These are phyloP conservation scores for Thysanoteuthis rhombus DNA, from an alignment of 2,888 invertebrate species.

Conservation along the genomic window DNA sequence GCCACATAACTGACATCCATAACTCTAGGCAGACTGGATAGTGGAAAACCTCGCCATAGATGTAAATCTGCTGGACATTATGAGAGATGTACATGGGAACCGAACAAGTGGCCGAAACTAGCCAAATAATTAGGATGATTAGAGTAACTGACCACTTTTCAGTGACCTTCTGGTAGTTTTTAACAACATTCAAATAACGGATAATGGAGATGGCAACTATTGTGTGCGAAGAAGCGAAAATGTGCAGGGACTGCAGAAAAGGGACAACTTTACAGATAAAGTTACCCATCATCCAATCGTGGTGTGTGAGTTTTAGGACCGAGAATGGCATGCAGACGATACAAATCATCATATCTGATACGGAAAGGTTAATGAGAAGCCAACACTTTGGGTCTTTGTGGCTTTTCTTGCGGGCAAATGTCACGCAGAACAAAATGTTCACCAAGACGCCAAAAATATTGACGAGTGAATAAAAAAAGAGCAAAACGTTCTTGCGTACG, in stretches of 20 bases:
- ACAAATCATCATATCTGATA: slow-evolving; percentile 59
- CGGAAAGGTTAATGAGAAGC: slow-evolving; percentile 53
- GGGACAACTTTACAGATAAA: slow-evolving; percentile 44
- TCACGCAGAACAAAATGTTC: background rate
- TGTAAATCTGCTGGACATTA: slow-evolving; percentile 52
- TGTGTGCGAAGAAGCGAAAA: slow-evolving; percentile 61
- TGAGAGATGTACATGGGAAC: slow-evolving; percentile 58
- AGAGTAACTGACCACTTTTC: slow-evolving; percentile 37
- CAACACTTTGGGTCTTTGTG: background rate
- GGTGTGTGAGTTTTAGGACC: slow-evolving; percentile 52
- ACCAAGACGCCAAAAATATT: background rate
- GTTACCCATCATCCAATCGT: slow-evolving; percentile 55
- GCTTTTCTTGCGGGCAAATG: background rate
- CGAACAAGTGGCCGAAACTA: slow-evolving; percentile 49
- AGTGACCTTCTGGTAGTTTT: slow-evolving; percentile 33
- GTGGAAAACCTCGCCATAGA: slow-evolving; percentile 54
- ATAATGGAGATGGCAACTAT: slow-evolving; percentile 60
- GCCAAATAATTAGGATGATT: slow-evolving; percentile 52
- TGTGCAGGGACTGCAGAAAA: slow-evolving; percentile 55
- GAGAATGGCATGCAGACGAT: slow-evolving; percentile 58
- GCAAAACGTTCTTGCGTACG: background rate
- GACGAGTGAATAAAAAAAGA: background rate
- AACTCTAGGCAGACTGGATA: slow-evolving; percentile 64
- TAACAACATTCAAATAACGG: slow-evolving; percentile 54
- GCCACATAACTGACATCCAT: slow-evolving; percentile 51